Evolutionary conservation across 2,113 vertebrate species (phyloP).

Genomic region (Phalacrocorax pelagicus): DNA sequence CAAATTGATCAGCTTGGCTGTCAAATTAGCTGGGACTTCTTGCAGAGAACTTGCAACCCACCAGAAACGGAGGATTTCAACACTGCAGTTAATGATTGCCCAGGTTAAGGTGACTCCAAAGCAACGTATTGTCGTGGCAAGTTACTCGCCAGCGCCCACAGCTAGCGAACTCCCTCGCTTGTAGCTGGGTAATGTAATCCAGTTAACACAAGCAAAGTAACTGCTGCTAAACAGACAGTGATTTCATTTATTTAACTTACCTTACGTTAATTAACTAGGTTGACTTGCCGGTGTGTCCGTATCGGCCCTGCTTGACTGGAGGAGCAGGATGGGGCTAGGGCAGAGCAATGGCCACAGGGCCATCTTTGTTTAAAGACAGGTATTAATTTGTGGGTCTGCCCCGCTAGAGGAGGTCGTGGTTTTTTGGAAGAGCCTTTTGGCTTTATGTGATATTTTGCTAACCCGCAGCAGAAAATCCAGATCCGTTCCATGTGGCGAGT

Average conservation of each 20-base stretch:
- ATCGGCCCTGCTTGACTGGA: neutral
- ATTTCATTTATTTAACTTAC: neutral
- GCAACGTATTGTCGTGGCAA: accelerated
- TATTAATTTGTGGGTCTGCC: neutral
- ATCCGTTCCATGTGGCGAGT: accelerated
- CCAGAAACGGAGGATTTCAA: neutral
- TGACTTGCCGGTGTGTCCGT: accelerated
- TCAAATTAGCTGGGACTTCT: neutral
- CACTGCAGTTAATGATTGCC: neutral
- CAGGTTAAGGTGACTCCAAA: neutral
- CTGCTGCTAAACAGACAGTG: neutral
- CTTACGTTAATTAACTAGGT: neutral
- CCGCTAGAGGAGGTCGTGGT: accelerated
- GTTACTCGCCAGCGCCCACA: neutral
- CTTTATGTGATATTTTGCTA: neutral
- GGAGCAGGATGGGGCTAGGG: neutral
- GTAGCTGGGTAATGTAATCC: neutral
- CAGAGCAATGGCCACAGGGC: neutral
- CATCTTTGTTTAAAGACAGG: neutral
- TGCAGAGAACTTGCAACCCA: neutral
- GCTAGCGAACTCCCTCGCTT: neutral
- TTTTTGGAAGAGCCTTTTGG: neutral
- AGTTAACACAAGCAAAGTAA: neutral
- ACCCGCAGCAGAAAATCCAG: neutral
- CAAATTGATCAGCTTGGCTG: neutral